Evolutionary conservation across 2,888 invertebrate genomes (phyloP), one percentile per base, ranked within the genome.

Genomic region (Leptopilina drosophilae): DNA sequence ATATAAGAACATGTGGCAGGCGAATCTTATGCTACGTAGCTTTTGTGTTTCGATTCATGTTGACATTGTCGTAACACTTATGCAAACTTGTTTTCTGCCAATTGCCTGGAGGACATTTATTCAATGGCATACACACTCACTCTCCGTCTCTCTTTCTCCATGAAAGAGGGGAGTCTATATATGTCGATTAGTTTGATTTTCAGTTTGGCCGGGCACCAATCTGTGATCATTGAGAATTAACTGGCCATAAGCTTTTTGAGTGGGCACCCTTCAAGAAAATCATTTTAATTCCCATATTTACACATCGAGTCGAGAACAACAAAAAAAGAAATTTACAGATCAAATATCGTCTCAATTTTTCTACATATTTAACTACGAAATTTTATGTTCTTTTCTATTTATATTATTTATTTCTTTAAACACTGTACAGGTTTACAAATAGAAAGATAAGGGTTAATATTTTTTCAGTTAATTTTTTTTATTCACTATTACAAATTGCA

Each of bases 41-140:
- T 89, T 91, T 91, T 91, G 90, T 91, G 90, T 89, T 90, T 88
- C 90, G 89, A 90, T 91, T 91, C 89, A 88, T 91, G 91, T 91
- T 91, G 91, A 87, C 90, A 88, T 88, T 89, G 89, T 90, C 90
- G 90, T 86, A 88, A 85, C 86, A 87, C 88, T 87, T 87, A 81
- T 83, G 82, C 81, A 82, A 80, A 82, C 87, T 87, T 87, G 85
- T 82, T 87, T 84, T 86, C 84, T 81, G 85, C 87, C 87, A 90
- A 90, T 88, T 89, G 90, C 90, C 90, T 82, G 87, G 42, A 88
- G 90, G 90, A 89, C 85, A 87, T 87, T 33, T 87, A 82, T 84
- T 86, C 82, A 81, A 77, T 77, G 84, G 33, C 5, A 42, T 42
- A 42, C 42, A 42, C 82, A 86, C 88, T 82, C 88, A 88, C 33